These are phyloP conservation scores for Tolmerus cingulatus DNA, from an alignment of 2,888 invertebrate genomes.

Conservation along the genomic window DNA sequence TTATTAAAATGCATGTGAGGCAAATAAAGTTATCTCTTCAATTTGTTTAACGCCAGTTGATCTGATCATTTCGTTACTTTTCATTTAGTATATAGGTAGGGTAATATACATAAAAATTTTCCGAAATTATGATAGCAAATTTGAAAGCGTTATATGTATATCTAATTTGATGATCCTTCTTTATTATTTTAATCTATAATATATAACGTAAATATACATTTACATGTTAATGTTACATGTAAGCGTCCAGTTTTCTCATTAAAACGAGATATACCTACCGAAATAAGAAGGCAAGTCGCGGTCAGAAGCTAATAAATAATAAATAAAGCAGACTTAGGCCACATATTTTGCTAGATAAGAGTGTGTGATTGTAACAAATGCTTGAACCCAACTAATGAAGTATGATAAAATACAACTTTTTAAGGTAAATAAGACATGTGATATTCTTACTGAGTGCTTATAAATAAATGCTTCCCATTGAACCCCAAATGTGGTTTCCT, in stretches of 20 bases:
- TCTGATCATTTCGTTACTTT: no score
- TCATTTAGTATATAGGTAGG: no score
- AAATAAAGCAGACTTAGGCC: not conserved
- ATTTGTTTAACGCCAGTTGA: no score
- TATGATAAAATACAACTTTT: not conserved
- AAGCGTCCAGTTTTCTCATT: not conserved
- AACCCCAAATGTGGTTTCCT: not conserved
- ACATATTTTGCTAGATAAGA: not conserved
- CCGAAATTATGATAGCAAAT: no score
- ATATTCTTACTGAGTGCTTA: not conserved
- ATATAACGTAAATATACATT: not conserved
- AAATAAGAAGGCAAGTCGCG: no score
- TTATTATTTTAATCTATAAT: no score
- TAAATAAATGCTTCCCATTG: not conserved
- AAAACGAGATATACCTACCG: not conserved
- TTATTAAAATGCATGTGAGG: no score
- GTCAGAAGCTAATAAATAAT: no score
- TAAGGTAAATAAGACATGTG: not conserved
- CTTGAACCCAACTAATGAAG: not conserved
- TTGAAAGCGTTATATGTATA: no score
- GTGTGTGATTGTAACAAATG: not conserved
- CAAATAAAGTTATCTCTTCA: no score
- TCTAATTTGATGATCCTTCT: no score
- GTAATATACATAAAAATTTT: no score
- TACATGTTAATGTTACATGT: not conserved